Conservation (phyloP, 2,797 vertebrate genomes). For the Ctenopoma multispine region DNA sequence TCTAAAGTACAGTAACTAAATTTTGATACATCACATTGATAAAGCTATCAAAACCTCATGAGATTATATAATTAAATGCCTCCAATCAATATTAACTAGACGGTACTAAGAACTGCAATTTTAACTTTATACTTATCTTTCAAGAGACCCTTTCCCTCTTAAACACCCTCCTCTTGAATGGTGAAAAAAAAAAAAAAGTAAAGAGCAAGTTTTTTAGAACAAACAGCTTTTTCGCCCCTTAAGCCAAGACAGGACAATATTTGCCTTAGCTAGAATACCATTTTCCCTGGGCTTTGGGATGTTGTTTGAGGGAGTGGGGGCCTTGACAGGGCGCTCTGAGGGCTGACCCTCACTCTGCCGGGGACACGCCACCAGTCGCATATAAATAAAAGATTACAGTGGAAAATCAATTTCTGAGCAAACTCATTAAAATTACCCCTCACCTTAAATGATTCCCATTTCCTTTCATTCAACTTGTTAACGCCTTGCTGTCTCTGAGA, state of each 20-base stretch:
- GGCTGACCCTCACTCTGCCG: slow-evolving; percentile 89
- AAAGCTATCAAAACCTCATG: not conserved
- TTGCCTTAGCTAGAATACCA: slow-evolving; percentile 99
- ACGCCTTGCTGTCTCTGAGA: slow-evolving; percentile 59
- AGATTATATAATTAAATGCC: slow-evolving; percentile 18
- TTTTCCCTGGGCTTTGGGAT: slow-evolving; percentile 94
- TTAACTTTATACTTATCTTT: slow-evolving; percentile 19
- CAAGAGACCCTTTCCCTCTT: slow-evolving; percentile 17
- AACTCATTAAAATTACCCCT: slow-evolving; percentile 95
- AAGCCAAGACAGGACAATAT: slow-evolving; percentile 95
- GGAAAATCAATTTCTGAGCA: slow-evolving; percentile 97
- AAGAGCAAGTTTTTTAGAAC: slow-evolving; percentile 86
- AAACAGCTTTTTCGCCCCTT: slow-evolving; percentile 91
- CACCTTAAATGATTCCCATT: slow-evolving; percentile 92
- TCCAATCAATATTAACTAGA: slow-evolving; percentile 23
- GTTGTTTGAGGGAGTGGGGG: slow-evolving; percentile 90
- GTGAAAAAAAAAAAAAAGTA: slow-evolving; percentile 66
- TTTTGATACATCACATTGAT: not conserved
- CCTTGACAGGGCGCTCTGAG: slow-evolving; percentile 88
- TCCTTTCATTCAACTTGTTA: slow-evolving; percentile 82
- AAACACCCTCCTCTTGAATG: slow-evolving; percentile 53
- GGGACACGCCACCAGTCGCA: slow-evolving; percentile 90
- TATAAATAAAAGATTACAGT: slow-evolving; percentile 99
- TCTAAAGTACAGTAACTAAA: not conserved
- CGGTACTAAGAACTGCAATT: slow-evolving; percentile 6